These are phyloP conservation scores for Dilophus febrilis DNA, from an alignment of 2,888 invertebrate species.

Conservation along the genomic window DNA sequence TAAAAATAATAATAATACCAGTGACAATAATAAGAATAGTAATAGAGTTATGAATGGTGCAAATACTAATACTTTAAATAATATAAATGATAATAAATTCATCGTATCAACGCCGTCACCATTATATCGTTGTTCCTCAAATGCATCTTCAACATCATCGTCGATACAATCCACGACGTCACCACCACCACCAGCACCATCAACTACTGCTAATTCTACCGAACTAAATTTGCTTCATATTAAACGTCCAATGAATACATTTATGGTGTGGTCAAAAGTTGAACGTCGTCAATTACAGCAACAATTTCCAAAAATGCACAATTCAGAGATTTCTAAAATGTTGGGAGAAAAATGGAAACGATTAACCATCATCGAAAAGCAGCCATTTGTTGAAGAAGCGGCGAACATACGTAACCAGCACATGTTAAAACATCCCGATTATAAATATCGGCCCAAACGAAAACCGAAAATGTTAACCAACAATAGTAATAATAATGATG, in stretches of 20 bases:
- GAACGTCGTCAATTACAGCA: conserved; percentile 97
- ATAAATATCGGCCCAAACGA: conserved; percentile 90
- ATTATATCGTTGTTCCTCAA: too few species aligned
- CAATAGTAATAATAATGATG: conserved; percentile 75
- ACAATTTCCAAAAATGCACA: conserved; percentile 98
- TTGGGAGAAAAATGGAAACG: conserved; percentile 98
- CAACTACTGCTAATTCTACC: too few species aligned
- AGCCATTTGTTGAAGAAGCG: conserved; percentile 98
- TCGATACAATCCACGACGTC: too few species aligned
- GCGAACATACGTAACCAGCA: conserved; percentile 92
- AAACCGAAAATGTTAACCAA: conserved; percentile 84
- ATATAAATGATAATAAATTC: too few species aligned
- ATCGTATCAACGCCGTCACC: too few species aligned
- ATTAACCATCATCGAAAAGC: conserved; percentile 84
- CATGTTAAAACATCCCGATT: conserved; percentile 99
- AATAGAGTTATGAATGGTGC: too few species aligned
- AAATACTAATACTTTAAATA: too few species aligned
- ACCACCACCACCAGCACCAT: too few species aligned
- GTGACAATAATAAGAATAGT: too few species aligned
- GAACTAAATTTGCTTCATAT: conserved; percentile 50
- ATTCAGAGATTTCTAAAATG: conserved; percentile 93
- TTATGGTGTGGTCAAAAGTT: conserved; percentile 99
- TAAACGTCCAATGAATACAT: conserved; percentile 98
- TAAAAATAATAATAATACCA: too few species aligned
- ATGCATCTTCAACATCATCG: too few species aligned